phyloP scores from a whole-genome alignment of 2,888 invertebrate species.

The Dromius quadrimaculatus region DNA sequence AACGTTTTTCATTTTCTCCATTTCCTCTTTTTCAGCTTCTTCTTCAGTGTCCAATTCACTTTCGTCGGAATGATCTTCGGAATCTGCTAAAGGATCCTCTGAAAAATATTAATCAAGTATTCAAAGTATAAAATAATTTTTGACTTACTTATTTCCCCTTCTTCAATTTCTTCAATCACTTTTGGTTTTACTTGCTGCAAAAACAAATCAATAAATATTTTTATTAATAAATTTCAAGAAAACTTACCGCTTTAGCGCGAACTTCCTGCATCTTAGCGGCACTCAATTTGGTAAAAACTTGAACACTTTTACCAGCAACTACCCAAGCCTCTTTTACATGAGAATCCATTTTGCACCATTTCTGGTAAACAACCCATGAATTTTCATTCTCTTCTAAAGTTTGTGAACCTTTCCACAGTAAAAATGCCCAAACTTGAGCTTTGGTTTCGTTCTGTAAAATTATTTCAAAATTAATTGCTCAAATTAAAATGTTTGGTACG shows the following conservation, averaged over 20 bases:
- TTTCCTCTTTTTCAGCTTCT: slow-evolving; percentile 55
- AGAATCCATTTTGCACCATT: slow-evolving; percentile 85
- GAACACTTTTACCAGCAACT: slow-evolving; percentile 81
- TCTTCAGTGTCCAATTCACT: slow-evolving; percentile 58
- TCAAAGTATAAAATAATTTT: too few relatives aligned
- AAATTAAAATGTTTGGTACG: slow-evolving; percentile 59
- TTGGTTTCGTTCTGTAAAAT: slow-evolving; percentile 77
- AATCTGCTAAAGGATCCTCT: slow-evolving; percentile 55
- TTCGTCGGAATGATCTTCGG: slow-evolving; percentile 56
- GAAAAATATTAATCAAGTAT: slow-evolving; percentile 10
- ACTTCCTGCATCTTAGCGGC: slow-evolving; percentile 76
- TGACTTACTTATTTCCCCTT: slow-evolving; percentile 57
- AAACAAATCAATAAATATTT: background rate
- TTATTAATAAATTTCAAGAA: background rate
- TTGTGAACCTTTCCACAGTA: slow-evolving; percentile 81
- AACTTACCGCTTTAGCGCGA: slow-evolving; percentile 54
- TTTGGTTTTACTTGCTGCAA: slow-evolving; percentile 39
- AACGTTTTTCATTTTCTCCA: slow-evolving; percentile 53
- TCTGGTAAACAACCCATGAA: slow-evolving; percentile 86
- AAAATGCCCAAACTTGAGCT: slow-evolving; percentile 87
- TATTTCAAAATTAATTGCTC: background rate
- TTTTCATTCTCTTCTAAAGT: slow-evolving; percentile 68
- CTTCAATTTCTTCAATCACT: slow-evolving; percentile 55
- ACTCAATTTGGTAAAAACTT: slow-evolving; percentile 76
- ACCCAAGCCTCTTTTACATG: slow-evolving; percentile 83